Evolutionary conservation across 64 coral and sea anemone genomes (phyloP), one percentile per base, ranked within the genome.

Genomic region (Actinia tenebrosa): DNA sequence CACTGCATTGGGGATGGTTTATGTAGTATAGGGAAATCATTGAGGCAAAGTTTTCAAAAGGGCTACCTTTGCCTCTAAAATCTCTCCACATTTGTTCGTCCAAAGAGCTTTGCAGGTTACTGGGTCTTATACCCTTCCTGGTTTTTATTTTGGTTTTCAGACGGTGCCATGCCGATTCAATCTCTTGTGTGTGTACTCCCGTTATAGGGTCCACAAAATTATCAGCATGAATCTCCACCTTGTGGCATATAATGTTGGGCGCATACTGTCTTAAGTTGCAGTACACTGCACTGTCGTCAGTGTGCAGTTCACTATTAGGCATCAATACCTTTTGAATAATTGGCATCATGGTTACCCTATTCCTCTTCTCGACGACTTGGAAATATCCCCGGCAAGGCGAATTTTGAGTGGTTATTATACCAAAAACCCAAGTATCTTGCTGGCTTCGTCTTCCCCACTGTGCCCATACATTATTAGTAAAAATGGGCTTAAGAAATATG

Each of bases 171-270:
- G 78, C 55, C 6, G 88, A 89, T 45, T 89, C 88, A 4, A 63
- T 60, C 18, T 89, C 55, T 26, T 89, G 88, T 4, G 80, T 83
- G 80, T 84, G 89, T 1, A 75, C 82, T 23, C 64, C 82, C 18
- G 82, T 90, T 3, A 90, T 54, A 0, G 89, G 89, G 47, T 90
- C 81, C 3, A 90, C 81, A 54, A 90, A 90, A 23, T 90, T 90
- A 14, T 85, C 42, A 1, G 43, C 45, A 22, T 90, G 82, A 3
- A 78, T 80, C 5, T 84, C 89, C 17, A 81, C 63, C 14, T 46
- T 20, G 80, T 89, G 88, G 16, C 17, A 16, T 22, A 77, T 77
- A 16, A 91, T 55, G 26, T 81, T 54, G 7, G 78, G 47, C 18
- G 86, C 71, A 27, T 56, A 77, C 10, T 16, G 13, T 18, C 80